phyloP scores from a whole-genome alignment of 1,140 invertebrate genomes.

The Stenopsyche tienmushanensis region DNA sequence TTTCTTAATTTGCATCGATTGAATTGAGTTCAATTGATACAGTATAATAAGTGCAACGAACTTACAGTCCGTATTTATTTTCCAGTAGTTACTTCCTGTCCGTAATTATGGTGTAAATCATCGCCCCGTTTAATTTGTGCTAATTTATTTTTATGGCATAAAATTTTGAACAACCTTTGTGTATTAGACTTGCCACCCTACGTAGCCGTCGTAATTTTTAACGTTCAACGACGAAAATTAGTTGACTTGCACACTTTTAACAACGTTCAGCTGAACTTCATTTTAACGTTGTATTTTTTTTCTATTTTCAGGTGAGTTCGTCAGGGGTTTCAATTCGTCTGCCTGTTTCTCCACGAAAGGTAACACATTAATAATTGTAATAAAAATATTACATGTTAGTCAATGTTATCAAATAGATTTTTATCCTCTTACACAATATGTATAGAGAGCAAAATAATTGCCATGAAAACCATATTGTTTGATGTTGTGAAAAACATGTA shows the following conservation, averaged over 20 bases:
- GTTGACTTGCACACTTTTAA: not conserved
- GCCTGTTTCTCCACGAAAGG: slow-evolving; percentile 41
- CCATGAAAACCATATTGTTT: no score
- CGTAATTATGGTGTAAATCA: no score
- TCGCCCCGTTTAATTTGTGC: slow-evolving; percentile 1
- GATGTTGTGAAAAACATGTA: slow-evolving; percentile 22
- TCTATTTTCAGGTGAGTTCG: slow-evolving; percentile 37
- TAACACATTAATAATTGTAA: slow-evolving; percentile 35
- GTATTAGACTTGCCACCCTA: not conserved
- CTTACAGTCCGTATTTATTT: no score
- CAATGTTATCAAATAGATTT: not conserved
- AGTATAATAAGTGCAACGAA: no score
- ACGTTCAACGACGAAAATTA: not conserved
- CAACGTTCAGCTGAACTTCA: no score
- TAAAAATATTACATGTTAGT: slow-evolving; percentile 24
- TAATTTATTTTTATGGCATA: slow-evolving; percentile 7
- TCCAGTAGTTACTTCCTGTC: no score
- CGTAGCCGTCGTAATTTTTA: not conserved
- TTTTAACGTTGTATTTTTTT: slow-evolving; percentile 16
- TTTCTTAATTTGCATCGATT: no score
- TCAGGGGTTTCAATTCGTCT: slow-evolving; percentile 42
- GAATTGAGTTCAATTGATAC: no score
- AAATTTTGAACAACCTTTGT: not conserved
- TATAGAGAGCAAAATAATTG: no score
- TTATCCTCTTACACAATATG: no score